These are phyloP conservation scores for Acanthornis magna DNA, from an alignment of 2,797 vertebrate genomes.

Conservation along the genomic window DNA sequence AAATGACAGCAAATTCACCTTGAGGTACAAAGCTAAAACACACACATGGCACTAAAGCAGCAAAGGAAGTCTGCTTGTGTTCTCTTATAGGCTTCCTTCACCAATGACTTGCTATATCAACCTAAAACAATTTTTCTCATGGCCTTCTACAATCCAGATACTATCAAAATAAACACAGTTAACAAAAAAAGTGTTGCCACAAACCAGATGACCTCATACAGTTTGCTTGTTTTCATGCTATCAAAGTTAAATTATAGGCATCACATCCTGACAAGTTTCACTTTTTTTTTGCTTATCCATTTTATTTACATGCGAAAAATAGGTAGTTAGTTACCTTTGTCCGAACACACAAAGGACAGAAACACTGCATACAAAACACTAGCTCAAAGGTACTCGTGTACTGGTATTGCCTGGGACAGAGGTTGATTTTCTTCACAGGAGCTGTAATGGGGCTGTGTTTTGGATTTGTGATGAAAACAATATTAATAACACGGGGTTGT, in stretches of 20 bases:
- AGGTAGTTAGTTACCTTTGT: no score
- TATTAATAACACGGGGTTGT: neutral
- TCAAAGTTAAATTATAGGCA: neutral
- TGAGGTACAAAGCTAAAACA: neutral
- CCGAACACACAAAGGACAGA: neutral
- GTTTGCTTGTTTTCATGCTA: neutral
- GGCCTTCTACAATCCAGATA: neutral
- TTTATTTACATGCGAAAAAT: neutral
- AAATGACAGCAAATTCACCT: neutral
- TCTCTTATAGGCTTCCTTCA: neutral
- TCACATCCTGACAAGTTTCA: neutral
- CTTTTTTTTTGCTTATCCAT: neutral
- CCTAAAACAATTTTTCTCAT: neutral
- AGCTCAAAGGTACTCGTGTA: neutral
- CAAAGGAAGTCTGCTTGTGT: neutral
- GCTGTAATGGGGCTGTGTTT: neutral
- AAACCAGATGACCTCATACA: neutral
- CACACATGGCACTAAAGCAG: neutral
- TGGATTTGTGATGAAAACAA: neutral
- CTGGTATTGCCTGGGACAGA: neutral
- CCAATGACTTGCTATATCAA: neutral
- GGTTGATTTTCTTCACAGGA: neutral
- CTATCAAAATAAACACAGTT: neutral
- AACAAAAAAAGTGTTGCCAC: neutral
- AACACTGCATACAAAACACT: neutral